Evolutionary conservation across 2,797 vertebrate genomes (phyloP).

Genomic region (Diglossa cyanea): DNA sequence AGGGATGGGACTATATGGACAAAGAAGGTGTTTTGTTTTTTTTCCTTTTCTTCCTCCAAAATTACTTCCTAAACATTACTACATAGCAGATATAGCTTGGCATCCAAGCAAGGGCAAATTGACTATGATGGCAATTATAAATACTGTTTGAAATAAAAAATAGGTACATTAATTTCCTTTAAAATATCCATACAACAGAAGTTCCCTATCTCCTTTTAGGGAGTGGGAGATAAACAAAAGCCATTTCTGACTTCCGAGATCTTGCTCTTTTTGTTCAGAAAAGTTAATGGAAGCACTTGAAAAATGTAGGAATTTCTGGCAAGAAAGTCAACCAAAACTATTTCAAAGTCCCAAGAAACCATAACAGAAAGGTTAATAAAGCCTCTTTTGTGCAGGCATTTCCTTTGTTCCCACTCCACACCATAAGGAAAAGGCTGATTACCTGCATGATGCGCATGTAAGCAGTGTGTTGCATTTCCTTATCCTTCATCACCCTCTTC

Average conservation of each 20-base stretch:
- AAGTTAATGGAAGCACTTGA: background rate
- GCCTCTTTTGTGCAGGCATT: background rate
- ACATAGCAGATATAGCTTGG: background rate
- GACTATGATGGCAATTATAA: background rate
- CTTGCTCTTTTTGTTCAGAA: background rate
- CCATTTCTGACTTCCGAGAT: background rate
- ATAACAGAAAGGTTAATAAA: background rate
- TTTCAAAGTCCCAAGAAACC: background rate
- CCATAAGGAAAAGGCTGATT: background rate
- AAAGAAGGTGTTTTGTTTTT: background rate
- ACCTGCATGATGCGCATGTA: constrained; percentile 87
- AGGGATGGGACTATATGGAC: background rate
- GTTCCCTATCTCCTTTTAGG: background rate
- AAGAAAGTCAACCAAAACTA: background rate
- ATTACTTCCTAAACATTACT: background rate
- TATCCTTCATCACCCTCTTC: constrained; percentile 79
- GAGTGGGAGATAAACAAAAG: background rate
- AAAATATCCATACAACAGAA: background rate
- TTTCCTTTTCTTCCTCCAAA: background rate
- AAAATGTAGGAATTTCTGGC: background rate
- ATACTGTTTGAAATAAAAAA: background rate
- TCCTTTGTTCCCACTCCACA: background rate
- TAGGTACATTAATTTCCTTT: background rate
- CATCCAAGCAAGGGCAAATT: background rate
- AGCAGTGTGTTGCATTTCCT: constrained; percentile 78